A percentile compares a stretch with the other conserved stretches of the same genome.
phyloP scores from a whole-genome alignment of 2,113 vertebrate genomes.

The Phalacrocorax aristotelis region DNA sequence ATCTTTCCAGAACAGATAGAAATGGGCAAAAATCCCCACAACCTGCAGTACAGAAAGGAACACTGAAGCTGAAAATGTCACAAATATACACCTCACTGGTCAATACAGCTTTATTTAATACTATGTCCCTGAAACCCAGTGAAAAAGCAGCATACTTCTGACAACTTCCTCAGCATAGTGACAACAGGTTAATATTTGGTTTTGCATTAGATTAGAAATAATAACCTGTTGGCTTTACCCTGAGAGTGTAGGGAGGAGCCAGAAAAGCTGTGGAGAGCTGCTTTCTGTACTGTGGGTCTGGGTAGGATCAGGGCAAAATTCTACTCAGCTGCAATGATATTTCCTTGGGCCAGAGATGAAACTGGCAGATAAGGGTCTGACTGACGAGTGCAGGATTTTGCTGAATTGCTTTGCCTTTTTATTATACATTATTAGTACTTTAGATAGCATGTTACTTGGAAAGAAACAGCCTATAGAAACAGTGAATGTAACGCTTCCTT shows the following conservation, averaged over 20 bases:
- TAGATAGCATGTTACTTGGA: background rate
- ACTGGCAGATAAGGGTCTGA: background rate
- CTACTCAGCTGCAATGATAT: background rate
- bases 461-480: background rate
- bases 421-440: background rate
- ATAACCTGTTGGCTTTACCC: background rate
- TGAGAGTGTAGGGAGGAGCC: background rate
- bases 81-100: background rate
- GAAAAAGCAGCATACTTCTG: background rate
- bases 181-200: background rate
- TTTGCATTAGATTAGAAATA: background rate
- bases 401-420: background rate
- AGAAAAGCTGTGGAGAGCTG: background rate
- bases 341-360: background rate
- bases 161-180: background rate
- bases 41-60: background rate
- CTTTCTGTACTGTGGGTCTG: background rate
- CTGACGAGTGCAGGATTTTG: background rate
- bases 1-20: background rate
- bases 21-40: background rate
- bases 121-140: background rate
- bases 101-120: background rate
- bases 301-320: background rate
- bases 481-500: fast-evolving
- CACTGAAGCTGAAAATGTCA: background rate